A percentile compares a stretch with the other conserved stretches of the same genome.
Evolutionary conservation across 2,888 invertebrate species (phyloP).

Genomic region (Sphecodes monilicornis): DNA sequence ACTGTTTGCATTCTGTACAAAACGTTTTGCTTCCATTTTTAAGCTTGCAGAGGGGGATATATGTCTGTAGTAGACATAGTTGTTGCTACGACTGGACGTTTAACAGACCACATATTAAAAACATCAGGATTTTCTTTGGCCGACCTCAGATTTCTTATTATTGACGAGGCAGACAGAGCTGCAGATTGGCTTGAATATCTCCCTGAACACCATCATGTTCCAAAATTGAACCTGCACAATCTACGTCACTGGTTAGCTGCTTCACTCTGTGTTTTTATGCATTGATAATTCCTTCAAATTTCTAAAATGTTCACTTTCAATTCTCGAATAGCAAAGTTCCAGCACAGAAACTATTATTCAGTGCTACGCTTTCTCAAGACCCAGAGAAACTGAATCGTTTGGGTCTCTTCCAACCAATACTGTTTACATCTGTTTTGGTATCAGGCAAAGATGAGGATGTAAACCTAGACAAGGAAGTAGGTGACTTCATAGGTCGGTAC

Average conservation of each 20-base stretch:
- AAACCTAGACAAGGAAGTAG: constrained; percentile 78
- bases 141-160: constrained; percentile 91
- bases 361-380: constrained; percentile 98
- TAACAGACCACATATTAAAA: constrained; percentile 95
- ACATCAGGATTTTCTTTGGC: constrained; percentile 92
- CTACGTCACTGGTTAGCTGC: constrained; percentile 67
- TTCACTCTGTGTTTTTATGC: not conserved
- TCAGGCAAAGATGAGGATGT: constrained; percentile 78
- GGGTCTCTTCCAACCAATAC: constrained; percentile 95
- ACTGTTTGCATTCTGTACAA: not conserved
- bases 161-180: constrained; percentile 99
- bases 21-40: constrained; percentile 51
- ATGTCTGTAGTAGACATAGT: constrained; percentile 92
- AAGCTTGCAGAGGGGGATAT: constrained; percentile 79
- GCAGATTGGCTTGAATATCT: constrained; percentile 94
- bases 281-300: not conserved
- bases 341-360: constrained; percentile 96
- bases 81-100: constrained; percentile 96
- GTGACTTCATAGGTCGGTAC: constrained; percentile 90
- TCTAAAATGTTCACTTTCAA: not conserved
- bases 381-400: constrained; percentile 97
- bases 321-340: constrained; percentile 83
- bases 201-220: constrained; percentile 81
- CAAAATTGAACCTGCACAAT: constrained; percentile 85
- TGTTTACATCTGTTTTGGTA: constrained; percentile 91